Base-by-base conservation (phyloP, 2,797 vertebrate species). In the Manis javanica region DNA sequence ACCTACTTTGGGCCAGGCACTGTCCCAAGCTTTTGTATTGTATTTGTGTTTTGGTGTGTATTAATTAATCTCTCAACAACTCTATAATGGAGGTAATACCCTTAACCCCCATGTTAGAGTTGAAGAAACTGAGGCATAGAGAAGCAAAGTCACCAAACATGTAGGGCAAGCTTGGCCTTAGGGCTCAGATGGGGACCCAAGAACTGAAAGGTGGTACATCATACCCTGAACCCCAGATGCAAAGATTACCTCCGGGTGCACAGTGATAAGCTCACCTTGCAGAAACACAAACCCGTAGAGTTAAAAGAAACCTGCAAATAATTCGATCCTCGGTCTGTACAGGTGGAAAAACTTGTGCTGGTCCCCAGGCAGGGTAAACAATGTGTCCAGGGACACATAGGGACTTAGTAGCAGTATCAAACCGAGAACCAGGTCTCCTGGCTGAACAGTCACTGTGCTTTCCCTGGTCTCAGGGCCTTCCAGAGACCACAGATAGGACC, bases 201-300 rank as follows among this genome's bases (percentile, higher is more conserved):
- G 64, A 13, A 46, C 19, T 64, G 37, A 75, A 63, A 57, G 74
- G 10, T 19, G 14, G 31, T 16, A 10, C 1, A 0, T 8, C 29
- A 63, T 24, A 39, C 37, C 42, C 64, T 1, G 42, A 39, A 59
- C 15, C 59, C 21, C 0, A 5, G n/a, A 55, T 63, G 84, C 75
- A 55, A 91, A 90, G 49, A 59, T n/a, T 2, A 0, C 14, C 75
- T 2, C 5, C 0, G 31, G 49, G 42, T 31, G 46, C 55, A 1
- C 6, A 59, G 74, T 61, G 49, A 78, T 7, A 39, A 82, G 69
- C 68, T 92, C 39, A 69, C 34, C 86, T 87, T 71, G 23, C 63
- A 81, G 88, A 88, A 90, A 82, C n/a, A 29, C 10, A 72, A 87
- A 77, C 63, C 83, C 37, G 63, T 3, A 64, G 31, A 7, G 83